These are phyloP conservation scores for Fragum fragum DNA, from an alignment of 2,888 invertebrate genomes.

Conservation along the genomic window DNA sequence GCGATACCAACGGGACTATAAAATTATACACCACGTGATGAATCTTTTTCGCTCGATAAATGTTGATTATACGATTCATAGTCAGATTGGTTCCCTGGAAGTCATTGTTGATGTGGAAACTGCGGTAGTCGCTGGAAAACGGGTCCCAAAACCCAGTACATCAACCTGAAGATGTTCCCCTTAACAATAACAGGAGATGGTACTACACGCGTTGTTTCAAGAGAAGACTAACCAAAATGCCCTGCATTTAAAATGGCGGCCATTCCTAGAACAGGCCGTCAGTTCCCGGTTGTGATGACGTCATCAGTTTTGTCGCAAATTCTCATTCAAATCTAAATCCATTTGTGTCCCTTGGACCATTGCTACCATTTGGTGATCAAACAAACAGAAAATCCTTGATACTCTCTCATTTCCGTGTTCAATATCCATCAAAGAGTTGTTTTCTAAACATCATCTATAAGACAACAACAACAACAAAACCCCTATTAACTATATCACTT, in stretches of 20 bases:
- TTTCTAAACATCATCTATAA: too few relatives aligned
- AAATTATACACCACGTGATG: slow-evolving; percentile 14
- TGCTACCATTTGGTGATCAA: too few relatives aligned
- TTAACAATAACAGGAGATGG: neutral
- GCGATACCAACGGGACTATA: slow-evolving; percentile 23
- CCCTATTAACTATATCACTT: too few relatives aligned
- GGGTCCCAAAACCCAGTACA: neutral
- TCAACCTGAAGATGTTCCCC: slow-evolving; percentile 6
- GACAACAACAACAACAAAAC: too few relatives aligned
- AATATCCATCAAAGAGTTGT: too few relatives aligned
- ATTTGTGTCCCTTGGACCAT: too few relatives aligned
- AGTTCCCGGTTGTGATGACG: neutral
- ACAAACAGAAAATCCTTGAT: neutral
- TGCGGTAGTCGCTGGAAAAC: neutral
- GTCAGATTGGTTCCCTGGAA: slow-evolving; percentile 16
- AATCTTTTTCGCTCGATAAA: slow-evolving; percentile 10
- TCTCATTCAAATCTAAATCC: too few relatives aligned
- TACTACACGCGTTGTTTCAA: neutral
- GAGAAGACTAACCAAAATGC: neutral
- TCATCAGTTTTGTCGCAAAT: neutral
- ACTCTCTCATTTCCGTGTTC: too few relatives aligned
- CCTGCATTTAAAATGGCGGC: neutral
- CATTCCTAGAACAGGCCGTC: neutral
- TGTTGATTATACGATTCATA: slow-evolving; percentile 2
- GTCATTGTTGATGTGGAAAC: neutral